These are phyloP conservation scores for Nymphalis urticae DNA, from an alignment of 2,888 invertebrate species.

Conservation along the genomic window DNA sequence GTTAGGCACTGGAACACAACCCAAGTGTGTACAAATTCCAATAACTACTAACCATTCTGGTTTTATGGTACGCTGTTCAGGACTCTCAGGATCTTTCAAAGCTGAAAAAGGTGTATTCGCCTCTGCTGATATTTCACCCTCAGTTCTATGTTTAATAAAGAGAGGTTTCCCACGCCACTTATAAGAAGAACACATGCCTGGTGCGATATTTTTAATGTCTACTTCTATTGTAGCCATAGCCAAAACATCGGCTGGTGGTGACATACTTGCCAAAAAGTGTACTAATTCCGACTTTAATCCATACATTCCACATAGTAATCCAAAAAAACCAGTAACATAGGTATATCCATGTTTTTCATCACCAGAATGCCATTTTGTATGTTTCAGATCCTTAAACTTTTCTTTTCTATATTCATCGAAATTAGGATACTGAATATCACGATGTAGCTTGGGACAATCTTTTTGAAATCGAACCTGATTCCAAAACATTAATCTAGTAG, in stretches of 20 bases:
- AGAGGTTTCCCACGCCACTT: constrained; percentile 94
- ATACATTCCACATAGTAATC: constrained; percentile 82
- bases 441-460: constrained; percentile 61
- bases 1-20: constrained; percentile 90
- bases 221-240: constrained; percentile 90
- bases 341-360: constrained; percentile 68
- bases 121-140: constrained; percentile 84
- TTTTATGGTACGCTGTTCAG: constrained; percentile 83
- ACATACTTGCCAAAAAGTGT: constrained; percentile 82
- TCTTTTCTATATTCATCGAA: constrained; percentile 68
- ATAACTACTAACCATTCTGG: constrained; percentile 90
- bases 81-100: constrained; percentile 87
- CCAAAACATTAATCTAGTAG: constrained; percentile 44
- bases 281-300: constrained; percentile 81
- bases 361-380: constrained; percentile 60
- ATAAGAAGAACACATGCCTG: constrained; percentile 83
- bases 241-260: constrained; percentile 87
- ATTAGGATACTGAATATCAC: constrained; percentile 62
- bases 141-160: constrained; percentile 87
- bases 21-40: constrained; percentile 91
- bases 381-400: constrained; percentile 56
- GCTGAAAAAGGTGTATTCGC: constrained; percentile 80
- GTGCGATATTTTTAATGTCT: constrained; percentile 84
- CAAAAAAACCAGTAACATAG: constrained; percentile 78
- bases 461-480: constrained; percentile 65